Conservation (phyloP, 53 echinoderm and acorn worm species). For the Stichopus horrens region DNA sequence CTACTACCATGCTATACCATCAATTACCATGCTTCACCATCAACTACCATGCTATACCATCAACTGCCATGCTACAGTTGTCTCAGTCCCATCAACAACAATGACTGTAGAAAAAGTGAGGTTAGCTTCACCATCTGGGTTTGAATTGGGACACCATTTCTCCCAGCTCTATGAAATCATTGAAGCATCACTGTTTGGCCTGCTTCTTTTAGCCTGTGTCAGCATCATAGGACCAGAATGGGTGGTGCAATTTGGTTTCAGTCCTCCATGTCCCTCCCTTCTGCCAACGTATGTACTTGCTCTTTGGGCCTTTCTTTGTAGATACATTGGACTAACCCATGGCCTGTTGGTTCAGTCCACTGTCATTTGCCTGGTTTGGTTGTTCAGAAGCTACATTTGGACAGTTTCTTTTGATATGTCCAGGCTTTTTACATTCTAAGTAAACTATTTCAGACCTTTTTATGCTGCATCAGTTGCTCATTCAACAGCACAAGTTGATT, state of each 20-base stretch:
- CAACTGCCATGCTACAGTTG: background rate
- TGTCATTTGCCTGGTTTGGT: background rate
- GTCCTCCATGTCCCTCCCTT: no score
- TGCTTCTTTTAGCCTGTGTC: no score
- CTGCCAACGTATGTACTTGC: background rate
- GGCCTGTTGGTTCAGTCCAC: slow-evolving; percentile 17
- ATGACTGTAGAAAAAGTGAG: background rate
- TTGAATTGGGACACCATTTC: no score
- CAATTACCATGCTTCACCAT: background rate
- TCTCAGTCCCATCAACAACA: background rate
- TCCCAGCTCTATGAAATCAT: no score
- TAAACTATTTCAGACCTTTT: background rate
- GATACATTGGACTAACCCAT: background rate
- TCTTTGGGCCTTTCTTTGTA: background rate
- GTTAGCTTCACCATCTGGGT: no score
- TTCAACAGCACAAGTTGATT: background rate
- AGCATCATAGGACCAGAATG: no score
- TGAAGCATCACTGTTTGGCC: no score
- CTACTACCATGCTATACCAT: no score
- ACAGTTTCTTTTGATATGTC: slow-evolving; percentile 10
- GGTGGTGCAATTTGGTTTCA: no score
- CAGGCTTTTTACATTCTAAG: slow-evolving; percentile 7
- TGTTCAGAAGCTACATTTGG: background rate
- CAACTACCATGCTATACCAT: background rate
- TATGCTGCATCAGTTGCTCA: background rate